phyloP scores from a whole-genome alignment of 2,888 invertebrate species.

The Cynaeus angustus region DNA sequence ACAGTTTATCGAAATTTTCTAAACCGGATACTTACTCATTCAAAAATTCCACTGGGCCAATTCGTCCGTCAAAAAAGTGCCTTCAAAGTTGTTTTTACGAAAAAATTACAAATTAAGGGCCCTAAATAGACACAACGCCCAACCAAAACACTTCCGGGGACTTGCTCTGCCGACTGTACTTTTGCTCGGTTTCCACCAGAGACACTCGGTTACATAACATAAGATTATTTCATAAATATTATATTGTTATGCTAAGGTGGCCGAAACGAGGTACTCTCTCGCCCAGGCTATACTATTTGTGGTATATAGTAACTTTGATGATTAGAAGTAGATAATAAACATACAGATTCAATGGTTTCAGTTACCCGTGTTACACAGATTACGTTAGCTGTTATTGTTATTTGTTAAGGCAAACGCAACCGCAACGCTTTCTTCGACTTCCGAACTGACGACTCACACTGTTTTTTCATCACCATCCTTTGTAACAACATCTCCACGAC shows the following conservation, averaged over 20 bases:
- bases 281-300: conserved; percentile 71
- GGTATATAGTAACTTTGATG: conserved; percentile 74
- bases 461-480: conserved; percentile 26
- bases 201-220: conserved; percentile 72
- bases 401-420: conserved; percentile 67
- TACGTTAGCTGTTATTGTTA: conserved; percentile 72
- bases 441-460: conserved; percentile 47
- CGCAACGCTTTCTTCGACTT: conserved; percentile 48
- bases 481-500: neutral
- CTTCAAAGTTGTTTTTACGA: conserved; percentile 94
- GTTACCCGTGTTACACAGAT: conserved; percentile 71
- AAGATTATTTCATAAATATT: conserved; percentile 73
- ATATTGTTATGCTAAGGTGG: conserved; percentile 73
- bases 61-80: conserved; percentile 97
- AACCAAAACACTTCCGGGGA: conserved; percentile 74
- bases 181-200: conserved; percentile 70
- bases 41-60: conserved; percentile 89
- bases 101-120: conserved; percentile 86
- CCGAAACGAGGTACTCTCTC: conserved; percentile 63
- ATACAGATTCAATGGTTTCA: conserved; percentile 73
- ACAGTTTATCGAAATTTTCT: conserved; percentile 67
- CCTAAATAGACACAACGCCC: conserved; percentile 90
- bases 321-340: conserved; percentile 73
- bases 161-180: conserved; percentile 70
- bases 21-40: conserved; percentile 73